Percentiles rank a stretch among this genome's conserved stretches.
phyloP scores from a whole-genome alignment of 2,797 vertebrate genomes.

The Sebastes aleutianus region DNA sequence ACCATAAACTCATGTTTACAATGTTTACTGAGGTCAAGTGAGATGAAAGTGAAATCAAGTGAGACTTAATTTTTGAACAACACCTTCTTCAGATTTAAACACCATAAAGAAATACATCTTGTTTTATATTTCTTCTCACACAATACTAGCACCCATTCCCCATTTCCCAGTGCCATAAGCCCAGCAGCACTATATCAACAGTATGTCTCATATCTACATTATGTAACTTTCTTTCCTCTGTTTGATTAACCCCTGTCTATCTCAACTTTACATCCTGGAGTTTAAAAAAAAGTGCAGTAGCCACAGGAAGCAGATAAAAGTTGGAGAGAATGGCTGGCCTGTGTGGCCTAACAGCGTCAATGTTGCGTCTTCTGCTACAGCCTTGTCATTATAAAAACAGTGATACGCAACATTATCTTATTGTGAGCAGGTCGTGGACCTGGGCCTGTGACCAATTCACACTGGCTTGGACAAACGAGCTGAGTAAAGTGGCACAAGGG shows the following conservation, averaged over 20 bases:
- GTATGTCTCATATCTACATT: background rate
- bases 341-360: conserved; percentile 5
- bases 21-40: no score
- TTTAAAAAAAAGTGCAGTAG: conserved; percentile 1
- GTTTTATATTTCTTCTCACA: background rate
- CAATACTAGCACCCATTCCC: background rate
- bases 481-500: background rate
- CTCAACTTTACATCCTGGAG: conserved; percentile 16
- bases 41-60: no score
- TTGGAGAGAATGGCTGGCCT: conserved; percentile 14
- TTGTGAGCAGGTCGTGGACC: background rate
- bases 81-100: background rate
- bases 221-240: background rate
- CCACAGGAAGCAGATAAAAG: conserved; percentile 59
- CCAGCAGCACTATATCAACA: background rate
- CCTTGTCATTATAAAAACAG: conserved; percentile 42
- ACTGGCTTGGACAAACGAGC: background rate
- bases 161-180: background rate
- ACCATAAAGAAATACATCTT: background rate
- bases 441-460: background rate
- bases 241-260: background rate
- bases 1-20: no score
- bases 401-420: conserved; percentile 22
- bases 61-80: background rate
- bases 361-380: background rate